Evolutionary conservation across 2,113 vertebrate genomes (phyloP).

Genomic region (Hydrochoerus hydrochaeris): DNA sequence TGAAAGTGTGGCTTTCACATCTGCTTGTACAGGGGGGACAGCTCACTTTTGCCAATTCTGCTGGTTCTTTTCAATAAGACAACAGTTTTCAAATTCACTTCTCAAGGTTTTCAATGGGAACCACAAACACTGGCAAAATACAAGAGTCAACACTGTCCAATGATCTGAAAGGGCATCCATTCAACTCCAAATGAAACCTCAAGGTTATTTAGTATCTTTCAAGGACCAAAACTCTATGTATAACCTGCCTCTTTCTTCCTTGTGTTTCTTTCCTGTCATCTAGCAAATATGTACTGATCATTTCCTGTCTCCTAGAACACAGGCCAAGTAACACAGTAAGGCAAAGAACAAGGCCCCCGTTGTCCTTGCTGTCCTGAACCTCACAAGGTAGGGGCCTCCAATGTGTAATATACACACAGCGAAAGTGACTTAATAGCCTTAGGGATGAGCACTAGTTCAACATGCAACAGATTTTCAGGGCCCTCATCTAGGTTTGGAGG

Average conservation of each 20-base stretch:
- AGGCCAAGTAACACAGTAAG: neutral
- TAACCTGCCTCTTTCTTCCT: neutral
- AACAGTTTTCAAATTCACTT: neutral
- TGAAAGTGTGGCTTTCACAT: neutral
- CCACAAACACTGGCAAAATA: neutral
- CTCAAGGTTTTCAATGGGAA: neutral
- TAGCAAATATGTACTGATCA: neutral
- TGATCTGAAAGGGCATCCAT: neutral
- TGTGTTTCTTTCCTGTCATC: neutral
- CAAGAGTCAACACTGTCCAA: neutral
- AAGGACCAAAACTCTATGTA: neutral
- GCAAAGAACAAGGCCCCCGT: neutral
- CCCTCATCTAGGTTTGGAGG: neutral
- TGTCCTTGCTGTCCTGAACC: neutral
- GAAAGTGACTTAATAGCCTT: neutral
- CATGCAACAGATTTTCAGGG: neutral
- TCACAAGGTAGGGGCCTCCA: neutral
- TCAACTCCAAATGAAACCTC: neutral
- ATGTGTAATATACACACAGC: neutral
- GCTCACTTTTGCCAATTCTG: neutral
- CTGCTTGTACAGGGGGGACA: neutral
- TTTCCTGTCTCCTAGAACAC: neutral
- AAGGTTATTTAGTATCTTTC: neutral
- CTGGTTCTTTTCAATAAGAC: neutral
- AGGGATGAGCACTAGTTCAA: fast-evolving